Base-by-base conservation (phyloP, 1,140 invertebrate genomes). In the Drosophila micromelanica region DNA sequence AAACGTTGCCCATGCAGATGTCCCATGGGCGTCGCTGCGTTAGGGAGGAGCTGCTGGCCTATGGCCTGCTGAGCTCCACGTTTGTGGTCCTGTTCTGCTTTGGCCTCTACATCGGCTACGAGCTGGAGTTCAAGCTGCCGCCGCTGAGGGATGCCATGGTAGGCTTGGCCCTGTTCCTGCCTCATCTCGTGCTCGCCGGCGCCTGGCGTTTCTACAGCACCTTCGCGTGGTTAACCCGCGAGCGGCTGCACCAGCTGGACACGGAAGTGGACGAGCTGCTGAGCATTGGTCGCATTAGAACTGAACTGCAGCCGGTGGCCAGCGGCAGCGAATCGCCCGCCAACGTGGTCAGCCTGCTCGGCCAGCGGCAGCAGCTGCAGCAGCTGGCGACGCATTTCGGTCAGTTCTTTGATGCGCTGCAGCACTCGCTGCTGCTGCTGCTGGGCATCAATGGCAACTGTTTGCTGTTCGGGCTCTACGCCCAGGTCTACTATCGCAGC, bases 71-170 rank as follows among this genome's bases (percentile, higher is more conserved):
- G 1, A 68, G 62, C 7, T 85, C 86, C 7, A 91, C 86, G 0
- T 76, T 82, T 12, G 23, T 64, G 0, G 35, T 89, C n/a, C 56
- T 90, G 0, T 13, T 75, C 17, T 20, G 62, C 37, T 82, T 89
- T 27, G 74, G 62, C 0, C 60, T 82, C 3, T 91, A 91, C 43
- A 89, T 91, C 56, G 80, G 75, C 27, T 89, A 77, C 51, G 90
- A 91, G 72, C 78, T 91, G 79, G 52, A 91, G 6, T 91, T 91
- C 51, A 73, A 75, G 55, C 32, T 90, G 62, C 90, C 90, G 5
- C 86, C 86, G 0, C 45, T 84, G 1, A 70, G 89, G 46, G 73
- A 89, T 37, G 62, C 72, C n/a, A 78, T 91, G 73, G 56, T 91
- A 4, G 80, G 75, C 4, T 13, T 54, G 7, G 90, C 77, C 0